These are phyloP conservation scores for Metopolophium dirhodum DNA, from an alignment of 1,140 invertebrate species.

Conservation along the genomic window DNA sequence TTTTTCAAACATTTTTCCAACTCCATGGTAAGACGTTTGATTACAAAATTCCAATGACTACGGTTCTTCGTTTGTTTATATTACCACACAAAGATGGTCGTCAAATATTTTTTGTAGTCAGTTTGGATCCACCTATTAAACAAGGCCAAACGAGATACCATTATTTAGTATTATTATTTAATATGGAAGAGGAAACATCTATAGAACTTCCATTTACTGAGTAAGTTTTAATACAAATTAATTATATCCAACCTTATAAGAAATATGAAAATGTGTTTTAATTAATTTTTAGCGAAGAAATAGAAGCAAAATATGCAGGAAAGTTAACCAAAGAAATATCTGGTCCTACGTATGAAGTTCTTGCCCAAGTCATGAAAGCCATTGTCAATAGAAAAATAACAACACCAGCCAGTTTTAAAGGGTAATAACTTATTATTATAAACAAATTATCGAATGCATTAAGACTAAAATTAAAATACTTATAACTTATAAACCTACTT, in stretches of 20 bases:
- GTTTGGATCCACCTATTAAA: conserved; percentile 98
- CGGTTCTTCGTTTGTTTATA: conserved; percentile 91
- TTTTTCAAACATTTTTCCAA: conserved; percentile 97
- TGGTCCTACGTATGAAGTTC: conserved; percentile 93
- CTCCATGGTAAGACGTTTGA: conserved; percentile 99
- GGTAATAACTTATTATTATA: conserved; percentile 67
- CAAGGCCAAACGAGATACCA: conserved; percentile 98
- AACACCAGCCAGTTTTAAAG: conserved; percentile 88
- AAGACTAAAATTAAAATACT: too few relatives aligned
- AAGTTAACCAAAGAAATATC: conserved; percentile 90
- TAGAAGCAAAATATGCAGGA: conserved; percentile 93
- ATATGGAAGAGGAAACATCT: conserved; percentile 89
- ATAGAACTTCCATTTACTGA: conserved; percentile 91
- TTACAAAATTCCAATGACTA: conserved; percentile 98
- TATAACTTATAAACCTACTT: too few relatives aligned
- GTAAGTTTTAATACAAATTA: conserved; percentile 66
- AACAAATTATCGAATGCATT: not conserved
- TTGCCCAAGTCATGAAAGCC: conserved; percentile 95
- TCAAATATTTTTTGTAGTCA: conserved; percentile 99
- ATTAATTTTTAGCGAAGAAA: conserved; percentile 73
- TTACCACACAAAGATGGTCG: conserved; percentile 97
- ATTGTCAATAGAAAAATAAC: conserved; percentile 95
- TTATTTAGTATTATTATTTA: conserved; percentile 93
- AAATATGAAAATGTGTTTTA: not conserved
- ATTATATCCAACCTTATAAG: too few relatives aligned